Percentiles rank a stretch among this genome's conserved stretches.
Evolutionary conservation across 2,888 invertebrate genomes (phyloP).

Genomic region (Thera britannica): DNA sequence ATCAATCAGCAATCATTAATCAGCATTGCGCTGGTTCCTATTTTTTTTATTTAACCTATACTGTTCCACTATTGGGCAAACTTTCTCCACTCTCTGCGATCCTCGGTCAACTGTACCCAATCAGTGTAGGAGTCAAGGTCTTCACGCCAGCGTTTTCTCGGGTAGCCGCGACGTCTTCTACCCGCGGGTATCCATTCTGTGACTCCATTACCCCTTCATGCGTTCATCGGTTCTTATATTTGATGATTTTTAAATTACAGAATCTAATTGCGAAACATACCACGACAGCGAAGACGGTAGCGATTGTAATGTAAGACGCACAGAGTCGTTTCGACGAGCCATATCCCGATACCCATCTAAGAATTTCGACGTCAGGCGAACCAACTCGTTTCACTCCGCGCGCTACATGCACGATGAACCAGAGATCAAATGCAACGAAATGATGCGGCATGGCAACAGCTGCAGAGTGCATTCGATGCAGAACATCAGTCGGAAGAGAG

Average conservation of each 20-base stretch:
- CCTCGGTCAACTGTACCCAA: no score
- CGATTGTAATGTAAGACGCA: conserved; percentile 73
- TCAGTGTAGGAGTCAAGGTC: no score
- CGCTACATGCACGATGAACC: conserved; percentile 66
- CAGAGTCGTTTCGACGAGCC: conserved; percentile 73
- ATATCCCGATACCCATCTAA: conserved; percentile 63
- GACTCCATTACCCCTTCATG: no score
- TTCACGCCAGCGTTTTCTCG: no score
- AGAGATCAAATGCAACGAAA: conserved; percentile 56
- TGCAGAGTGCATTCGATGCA: conserved; percentile 77
- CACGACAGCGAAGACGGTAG: conserved; percentile 78
- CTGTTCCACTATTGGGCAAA: no score
- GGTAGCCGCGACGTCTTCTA: no score
- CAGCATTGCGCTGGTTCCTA: no score
- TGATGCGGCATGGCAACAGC: conserved; percentile 55
- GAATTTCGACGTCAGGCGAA: conserved; percentile 70
- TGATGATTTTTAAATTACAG: conserved; percentile 49
- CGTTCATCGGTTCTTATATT: conserved; percentile 2
- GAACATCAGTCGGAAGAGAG: conserved; percentile 70
- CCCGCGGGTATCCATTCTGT: no score
- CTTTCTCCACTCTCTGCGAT: no score
- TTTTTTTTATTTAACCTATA: no score
- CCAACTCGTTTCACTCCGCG: conserved; percentile 75
- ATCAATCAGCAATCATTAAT: not conserved
- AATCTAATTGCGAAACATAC: conserved; percentile 76